phyloP scores from a whole-genome alignment of 2,113 vertebrate genomes.

The Chinchilla lanigera region DNA sequence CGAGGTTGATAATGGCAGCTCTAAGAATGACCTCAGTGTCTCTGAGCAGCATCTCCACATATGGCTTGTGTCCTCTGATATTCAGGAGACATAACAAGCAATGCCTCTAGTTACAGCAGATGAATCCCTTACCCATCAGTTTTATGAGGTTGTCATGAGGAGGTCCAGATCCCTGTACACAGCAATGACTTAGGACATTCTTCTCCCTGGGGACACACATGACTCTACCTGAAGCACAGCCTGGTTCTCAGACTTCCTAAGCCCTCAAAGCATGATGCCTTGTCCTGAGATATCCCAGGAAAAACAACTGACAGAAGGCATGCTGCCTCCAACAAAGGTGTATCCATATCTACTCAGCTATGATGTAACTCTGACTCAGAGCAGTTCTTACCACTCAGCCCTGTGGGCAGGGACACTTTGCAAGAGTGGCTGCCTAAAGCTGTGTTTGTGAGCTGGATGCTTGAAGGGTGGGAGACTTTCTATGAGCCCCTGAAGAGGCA shows the following conservation, averaged over 20 bases:
- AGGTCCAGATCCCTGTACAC: background rate
- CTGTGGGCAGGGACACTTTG: background rate
- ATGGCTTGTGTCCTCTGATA: background rate
- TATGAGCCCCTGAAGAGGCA: background rate
- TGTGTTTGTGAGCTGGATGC: background rate
- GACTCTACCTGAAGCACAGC: background rate
- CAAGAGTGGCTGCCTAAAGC: background rate
- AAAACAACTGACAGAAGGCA: background rate
- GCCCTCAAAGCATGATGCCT: background rate
- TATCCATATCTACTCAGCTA: background rate
- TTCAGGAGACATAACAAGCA: background rate
- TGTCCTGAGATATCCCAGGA: background rate
- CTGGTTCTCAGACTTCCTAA: background rate
- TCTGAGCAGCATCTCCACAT: background rate
- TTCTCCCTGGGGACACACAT: background rate
- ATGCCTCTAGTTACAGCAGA: background rate
- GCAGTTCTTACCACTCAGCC: no score
- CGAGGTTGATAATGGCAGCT: background rate
- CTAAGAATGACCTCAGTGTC: background rate
- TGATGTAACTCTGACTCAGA: background rate
- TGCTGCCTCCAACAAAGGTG: no score
- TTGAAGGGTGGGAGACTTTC: background rate
- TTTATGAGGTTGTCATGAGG: background rate
- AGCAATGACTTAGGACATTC: no score
- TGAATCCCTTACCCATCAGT: background rate